Percentiles rank a stretch among this genome's conserved stretches.
Conservation (phyloP, 2,797 vertebrate species). For the Melanotaenia nigrans region DNA sequence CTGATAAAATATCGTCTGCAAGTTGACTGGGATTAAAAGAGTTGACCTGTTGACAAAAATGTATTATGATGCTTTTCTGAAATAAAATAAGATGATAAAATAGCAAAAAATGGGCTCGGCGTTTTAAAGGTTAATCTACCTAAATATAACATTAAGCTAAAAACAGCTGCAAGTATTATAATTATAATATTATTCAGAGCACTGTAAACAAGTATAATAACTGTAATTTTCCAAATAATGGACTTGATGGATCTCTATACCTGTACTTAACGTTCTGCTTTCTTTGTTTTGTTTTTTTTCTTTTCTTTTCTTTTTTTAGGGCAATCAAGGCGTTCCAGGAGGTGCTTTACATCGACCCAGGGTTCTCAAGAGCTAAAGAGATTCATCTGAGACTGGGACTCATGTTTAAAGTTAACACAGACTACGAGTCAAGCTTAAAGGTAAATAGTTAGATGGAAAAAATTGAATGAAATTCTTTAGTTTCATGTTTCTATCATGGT, state of each 20-base stretch:
- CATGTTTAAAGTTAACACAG: constrained; percentile 99
- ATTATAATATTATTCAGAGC: too few species aligned
- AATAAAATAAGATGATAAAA: too few species aligned
- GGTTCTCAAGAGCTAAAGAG: constrained; percentile 96
- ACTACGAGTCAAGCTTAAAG: constrained; percentile 98
- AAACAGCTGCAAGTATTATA: too few species aligned
- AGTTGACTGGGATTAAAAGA: too few species aligned
- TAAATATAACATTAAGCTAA: too few species aligned
- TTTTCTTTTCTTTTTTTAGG: constrained; percentile 77
- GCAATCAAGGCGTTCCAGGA: constrained; percentile 99
- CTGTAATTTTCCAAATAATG: neutral
- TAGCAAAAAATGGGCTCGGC: too few species aligned
- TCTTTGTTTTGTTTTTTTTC: constrained; percentile 49
- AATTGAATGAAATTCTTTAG: neutral
- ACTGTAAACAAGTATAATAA: too few species aligned
- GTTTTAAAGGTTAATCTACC: too few species aligned
- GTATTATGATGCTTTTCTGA: too few species aligned
- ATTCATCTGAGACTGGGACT: constrained; percentile 98
- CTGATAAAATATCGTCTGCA: too few species aligned
- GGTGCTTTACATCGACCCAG: constrained; percentile 97
- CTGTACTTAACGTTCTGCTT: constrained; percentile 6
- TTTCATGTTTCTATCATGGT: too few species aligned
- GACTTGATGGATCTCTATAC: neutral
- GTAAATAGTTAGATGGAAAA: constrained; percentile 70
- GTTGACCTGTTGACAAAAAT: too few species aligned